phyloP scores from a whole-genome alignment of 2,888 invertebrate species.

The Mimas tiliae region DNA sequence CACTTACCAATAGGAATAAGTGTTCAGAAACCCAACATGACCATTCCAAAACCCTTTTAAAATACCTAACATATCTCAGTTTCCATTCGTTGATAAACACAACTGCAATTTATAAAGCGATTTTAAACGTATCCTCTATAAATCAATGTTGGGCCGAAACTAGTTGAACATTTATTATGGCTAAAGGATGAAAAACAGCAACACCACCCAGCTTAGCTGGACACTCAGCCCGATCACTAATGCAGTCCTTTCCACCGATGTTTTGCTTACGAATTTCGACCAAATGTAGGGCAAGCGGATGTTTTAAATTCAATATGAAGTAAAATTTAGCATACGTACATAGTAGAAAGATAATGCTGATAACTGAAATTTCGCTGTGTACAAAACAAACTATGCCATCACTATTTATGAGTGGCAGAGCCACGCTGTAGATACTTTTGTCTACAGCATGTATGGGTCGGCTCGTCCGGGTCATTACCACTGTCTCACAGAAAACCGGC shows the following conservation, averaged over 20 bases:
- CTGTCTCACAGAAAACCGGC: too few species aligned
- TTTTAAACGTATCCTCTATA: conserved; percentile 48
- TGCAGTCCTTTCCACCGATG: not conserved
- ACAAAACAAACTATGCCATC: too few species aligned
- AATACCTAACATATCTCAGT: not conserved
- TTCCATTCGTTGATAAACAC: conserved; percentile 3
- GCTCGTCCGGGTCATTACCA: too few species aligned
- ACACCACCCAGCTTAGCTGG: conserved; percentile 43
- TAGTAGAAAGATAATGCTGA: too few species aligned
- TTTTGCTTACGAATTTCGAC: conserved; percentile 2
- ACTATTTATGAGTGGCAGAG: too few species aligned
- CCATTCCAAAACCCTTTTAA: conserved; percentile 12
- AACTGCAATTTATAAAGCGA: conserved; percentile 25
- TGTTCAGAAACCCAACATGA: not conserved
- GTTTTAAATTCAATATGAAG: not conserved
- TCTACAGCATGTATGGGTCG: too few species aligned
- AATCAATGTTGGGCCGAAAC: conserved; percentile 63
- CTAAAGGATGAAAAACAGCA: conserved; percentile 59
- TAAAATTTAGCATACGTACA: not conserved
- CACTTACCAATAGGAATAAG: not conserved
- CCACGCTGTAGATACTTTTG: too few species aligned
- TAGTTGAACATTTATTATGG: conserved; percentile 65
- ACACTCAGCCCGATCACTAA: conserved; percentile 27
- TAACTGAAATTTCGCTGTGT: too few species aligned
- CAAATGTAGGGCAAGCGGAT: not conserved